Conservation (phyloP, 1,140 invertebrate genomes). For the Bombus picipes region DNA sequence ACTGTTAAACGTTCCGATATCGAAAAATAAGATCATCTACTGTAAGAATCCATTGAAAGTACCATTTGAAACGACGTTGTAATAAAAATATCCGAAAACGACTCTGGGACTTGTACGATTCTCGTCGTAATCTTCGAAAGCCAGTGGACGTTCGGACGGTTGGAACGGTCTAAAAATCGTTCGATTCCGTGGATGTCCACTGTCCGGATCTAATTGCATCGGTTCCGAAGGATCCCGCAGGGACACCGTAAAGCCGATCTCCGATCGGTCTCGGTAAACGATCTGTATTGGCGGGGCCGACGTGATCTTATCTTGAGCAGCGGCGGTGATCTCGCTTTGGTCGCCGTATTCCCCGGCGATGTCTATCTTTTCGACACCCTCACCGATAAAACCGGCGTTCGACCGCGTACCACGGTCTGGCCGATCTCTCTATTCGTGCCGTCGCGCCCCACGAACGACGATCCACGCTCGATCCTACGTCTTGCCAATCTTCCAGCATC, state of each 20-base stretch:
- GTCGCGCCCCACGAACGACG: constrained; percentile 25
- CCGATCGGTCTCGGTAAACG: constrained; percentile 64
- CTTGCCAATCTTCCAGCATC: background rate
- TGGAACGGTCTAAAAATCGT: constrained; percentile 37
- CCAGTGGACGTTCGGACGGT: background rate
- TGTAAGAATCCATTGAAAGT: too few relatives aligned
- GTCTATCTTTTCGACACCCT: constrained; percentile 69
- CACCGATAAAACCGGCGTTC: constrained; percentile 63
- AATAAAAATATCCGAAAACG: background rate
- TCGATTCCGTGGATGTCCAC: constrained; percentile 46
- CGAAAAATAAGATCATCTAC: background rate
- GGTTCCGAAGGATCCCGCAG: constrained; percentile 56
- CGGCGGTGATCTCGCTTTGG: constrained; percentile 66
- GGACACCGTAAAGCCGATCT: constrained; percentile 61
- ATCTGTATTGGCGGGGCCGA: constrained; percentile 62
- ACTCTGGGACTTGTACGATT: background rate
- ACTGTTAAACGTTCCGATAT: too few relatives aligned
- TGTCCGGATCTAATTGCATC: constrained; percentile 64
- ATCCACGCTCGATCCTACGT: background rate
- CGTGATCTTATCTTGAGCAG: constrained; percentile 59
- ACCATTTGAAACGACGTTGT: background rate
- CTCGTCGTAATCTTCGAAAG: background rate
- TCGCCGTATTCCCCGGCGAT: constrained; percentile 63
- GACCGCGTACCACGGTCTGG: constrained; percentile 18
- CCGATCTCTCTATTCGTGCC: constrained; percentile 64